Conservation (phyloP, 1,140 invertebrate genomes). For the Bilobella aurantiaca region DNA sequence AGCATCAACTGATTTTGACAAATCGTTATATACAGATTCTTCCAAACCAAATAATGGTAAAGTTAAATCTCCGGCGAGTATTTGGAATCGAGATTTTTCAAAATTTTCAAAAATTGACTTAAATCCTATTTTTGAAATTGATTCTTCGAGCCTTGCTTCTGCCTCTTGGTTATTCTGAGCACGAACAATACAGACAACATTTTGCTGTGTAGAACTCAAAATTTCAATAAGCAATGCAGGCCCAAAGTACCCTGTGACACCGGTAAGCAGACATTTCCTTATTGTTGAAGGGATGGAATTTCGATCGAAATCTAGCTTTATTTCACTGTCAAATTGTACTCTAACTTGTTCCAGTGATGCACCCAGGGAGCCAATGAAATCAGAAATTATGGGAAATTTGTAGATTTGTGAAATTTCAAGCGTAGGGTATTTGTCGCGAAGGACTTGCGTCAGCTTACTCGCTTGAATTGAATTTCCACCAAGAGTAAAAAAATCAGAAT, state of each 20-base stretch:
- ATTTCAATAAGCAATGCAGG: not conserved
- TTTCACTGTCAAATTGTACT: not conserved
- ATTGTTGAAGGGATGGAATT: not conserved
- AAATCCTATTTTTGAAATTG: not conserved
- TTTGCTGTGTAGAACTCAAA: not conserved
- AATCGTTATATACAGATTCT: not conserved
- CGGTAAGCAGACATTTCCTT: no score
- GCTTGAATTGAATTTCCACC: not conserved
- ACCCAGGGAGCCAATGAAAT: no score
- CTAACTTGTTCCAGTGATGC: no score
- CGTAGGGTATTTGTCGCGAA: no score
- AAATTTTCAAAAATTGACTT: not conserved
- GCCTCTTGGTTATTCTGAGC: not conserved
- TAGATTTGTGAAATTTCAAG: no score
- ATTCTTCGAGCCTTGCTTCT: not conserved
- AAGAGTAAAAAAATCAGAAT: not conserved
- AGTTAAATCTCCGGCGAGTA: not conserved
- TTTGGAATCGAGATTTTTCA: not conserved
- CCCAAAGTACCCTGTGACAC: not conserved
- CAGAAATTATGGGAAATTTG: no score
- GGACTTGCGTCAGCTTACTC: not conserved
- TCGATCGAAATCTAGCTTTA: not conserved
- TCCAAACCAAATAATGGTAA: not conserved
- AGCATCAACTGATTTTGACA: not conserved
- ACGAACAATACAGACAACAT: not conserved